phyloP scores from a whole-genome alignment of 2,888 invertebrate genomes.

The Apeira syringaria region DNA sequence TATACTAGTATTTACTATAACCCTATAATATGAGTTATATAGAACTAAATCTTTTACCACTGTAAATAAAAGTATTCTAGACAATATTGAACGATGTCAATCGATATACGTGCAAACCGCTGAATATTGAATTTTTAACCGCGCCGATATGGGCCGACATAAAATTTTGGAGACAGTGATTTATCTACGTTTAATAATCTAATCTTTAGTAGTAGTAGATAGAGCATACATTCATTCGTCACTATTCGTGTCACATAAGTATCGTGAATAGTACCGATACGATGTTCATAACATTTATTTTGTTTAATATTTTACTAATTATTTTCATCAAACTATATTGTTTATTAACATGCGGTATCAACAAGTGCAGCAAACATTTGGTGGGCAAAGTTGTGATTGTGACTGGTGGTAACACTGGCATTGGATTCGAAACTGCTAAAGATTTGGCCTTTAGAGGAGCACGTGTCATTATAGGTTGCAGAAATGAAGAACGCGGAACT shows the following conservation, averaged over 20 bases:
- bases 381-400: slow-evolving; percentile 92
- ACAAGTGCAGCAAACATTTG: slow-evolving; percentile 71
- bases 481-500: slow-evolving; percentile 87
- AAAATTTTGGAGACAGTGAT: too few species aligned
- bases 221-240: too few species aligned
- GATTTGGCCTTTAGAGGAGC: slow-evolving; percentile 89
- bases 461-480: slow-evolving; percentile 90
- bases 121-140: too few species aligned
- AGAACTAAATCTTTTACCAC: too few species aligned
- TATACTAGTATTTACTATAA: too few species aligned
- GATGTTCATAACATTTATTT: slow-evolving; percentile 37
- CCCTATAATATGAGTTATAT: too few species aligned
- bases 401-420: slow-evolving; percentile 92
- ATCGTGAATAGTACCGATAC: not conserved
- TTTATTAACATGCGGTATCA: slow-evolving; percentile 51
- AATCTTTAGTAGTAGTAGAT: not conserved
- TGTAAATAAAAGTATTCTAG: too few species aligned
- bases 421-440: slow-evolving; percentile 90
- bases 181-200: not conserved
- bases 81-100: too few species aligned
- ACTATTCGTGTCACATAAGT: too few species aligned
- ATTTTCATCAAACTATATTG: slow-evolving; percentile 36
- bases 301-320: slow-evolving; percentile 32
- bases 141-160: too few species aligned
- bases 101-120: too few species aligned